Conservation (phyloP, 2,113 vertebrate genomes). For the Austrofundulus limnaeus region DNA sequence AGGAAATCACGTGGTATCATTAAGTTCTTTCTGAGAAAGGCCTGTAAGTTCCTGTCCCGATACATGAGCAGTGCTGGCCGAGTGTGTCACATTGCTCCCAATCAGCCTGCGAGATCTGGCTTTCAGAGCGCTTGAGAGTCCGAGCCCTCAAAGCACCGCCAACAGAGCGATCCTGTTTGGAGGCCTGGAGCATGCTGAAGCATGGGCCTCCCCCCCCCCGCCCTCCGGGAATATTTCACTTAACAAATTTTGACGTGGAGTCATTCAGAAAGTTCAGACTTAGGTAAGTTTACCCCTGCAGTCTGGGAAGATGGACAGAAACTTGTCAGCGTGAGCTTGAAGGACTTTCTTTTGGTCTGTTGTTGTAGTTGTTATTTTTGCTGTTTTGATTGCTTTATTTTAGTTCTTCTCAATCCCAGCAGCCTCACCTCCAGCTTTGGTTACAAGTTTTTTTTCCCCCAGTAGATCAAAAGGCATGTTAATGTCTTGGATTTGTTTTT, state of each 20-base stretch:
- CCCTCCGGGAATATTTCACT: slow-evolving; percentile 58
- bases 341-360: neutral
- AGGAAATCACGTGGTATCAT: slow-evolving; percentile 70
- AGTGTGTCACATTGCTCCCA: slow-evolving; percentile 66
- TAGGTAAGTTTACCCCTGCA: slow-evolving; percentile 30
- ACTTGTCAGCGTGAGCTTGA: neutral
- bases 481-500: neutral
- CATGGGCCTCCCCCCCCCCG: slow-evolving; percentile 43
- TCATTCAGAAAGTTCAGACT: slow-evolving; percentile 58
- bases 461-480: too few species aligned
- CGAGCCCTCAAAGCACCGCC: slow-evolving; percentile 62
- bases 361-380: neutral
- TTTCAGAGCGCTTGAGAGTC: slow-evolving; percentile 47
- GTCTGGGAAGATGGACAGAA: slow-evolving; percentile 13
- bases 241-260: slow-evolving; percentile 50
- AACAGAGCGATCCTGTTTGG: slow-evolving; percentile 45
- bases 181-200: slow-evolving; percentile 46
- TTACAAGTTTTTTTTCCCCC: neutral
- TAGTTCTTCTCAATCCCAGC: neutral
- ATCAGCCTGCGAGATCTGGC: slow-evolving; percentile 50
- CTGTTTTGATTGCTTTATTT: too few species aligned
- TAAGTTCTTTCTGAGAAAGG: slow-evolving; percentile 67
- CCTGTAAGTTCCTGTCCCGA: slow-evolving; percentile 71
- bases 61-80: slow-evolving; percentile 64
- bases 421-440: slow-evolving; percentile 24